These are phyloP conservation scores for Acanthosepion pharaonis DNA, from an alignment of 2,888 invertebrate species.

Conservation along the genomic window DNA sequence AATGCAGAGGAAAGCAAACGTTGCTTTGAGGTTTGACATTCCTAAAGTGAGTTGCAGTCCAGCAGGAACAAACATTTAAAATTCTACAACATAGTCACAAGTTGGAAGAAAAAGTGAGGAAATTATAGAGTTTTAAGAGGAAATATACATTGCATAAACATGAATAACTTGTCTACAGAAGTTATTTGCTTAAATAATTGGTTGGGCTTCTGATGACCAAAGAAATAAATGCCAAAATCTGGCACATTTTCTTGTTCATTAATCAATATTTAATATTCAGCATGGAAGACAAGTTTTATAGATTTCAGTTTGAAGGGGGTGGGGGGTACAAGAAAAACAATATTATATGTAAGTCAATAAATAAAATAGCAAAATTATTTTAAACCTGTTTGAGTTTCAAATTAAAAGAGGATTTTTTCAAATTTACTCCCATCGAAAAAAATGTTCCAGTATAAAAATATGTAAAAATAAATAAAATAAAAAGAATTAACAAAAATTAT, in stretches of 20 bases:
- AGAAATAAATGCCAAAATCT: background rate
- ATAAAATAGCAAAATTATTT: background rate
- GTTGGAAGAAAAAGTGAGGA: background rate
- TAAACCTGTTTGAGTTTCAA: too few species aligned
- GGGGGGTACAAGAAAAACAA: background rate
- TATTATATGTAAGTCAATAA: background rate
- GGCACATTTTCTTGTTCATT: background rate
- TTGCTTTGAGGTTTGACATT: background rate
- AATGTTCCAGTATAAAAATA: too few species aligned
- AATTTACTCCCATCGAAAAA: too few species aligned
- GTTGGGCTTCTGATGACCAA: background rate
- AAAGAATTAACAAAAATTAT: too few species aligned
- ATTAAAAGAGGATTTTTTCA: too few species aligned
- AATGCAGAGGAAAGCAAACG: background rate
- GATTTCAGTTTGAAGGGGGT: background rate
- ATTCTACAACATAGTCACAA: background rate
- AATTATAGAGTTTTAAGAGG: background rate
- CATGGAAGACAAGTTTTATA: background rate
- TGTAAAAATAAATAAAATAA: too few species aligned
- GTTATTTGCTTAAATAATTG: background rate
- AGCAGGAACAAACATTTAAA: background rate
- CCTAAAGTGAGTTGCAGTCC: background rate
- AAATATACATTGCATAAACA: background rate
- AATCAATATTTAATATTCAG: background rate
- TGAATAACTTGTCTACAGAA: background rate